Conservation (phyloP, 2,113 vertebrate species). For the Pelmatolapia mariae region DNA sequence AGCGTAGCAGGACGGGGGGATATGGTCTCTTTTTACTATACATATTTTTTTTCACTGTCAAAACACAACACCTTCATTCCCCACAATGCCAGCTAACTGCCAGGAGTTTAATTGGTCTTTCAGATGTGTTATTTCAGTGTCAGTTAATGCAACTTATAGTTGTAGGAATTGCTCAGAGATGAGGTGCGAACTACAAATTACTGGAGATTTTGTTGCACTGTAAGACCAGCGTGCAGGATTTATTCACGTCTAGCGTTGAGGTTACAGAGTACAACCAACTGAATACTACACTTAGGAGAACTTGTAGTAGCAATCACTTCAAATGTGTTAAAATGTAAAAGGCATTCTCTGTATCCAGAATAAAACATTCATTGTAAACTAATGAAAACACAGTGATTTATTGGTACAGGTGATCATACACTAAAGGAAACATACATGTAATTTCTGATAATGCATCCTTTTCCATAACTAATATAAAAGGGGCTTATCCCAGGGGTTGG, state of each 20-base stretch:
- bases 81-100: background rate
- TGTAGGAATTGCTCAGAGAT: background rate
- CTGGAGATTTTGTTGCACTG: background rate
- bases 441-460: background rate
- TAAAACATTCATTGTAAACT: background rate
- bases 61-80: background rate
- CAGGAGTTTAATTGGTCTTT: background rate
- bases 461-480: background rate
- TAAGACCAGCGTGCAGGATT: background rate
- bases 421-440: background rate
- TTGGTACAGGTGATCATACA: background rate
- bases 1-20: fast-evolving
- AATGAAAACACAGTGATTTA: background rate
- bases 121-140: background rate
- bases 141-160: background rate
- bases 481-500: background rate
- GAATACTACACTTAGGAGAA: background rate
- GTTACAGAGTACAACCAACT: background rate
- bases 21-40: background rate
- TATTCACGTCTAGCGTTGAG: background rate
- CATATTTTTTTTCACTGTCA: background rate
- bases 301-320: background rate
- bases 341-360: background rate
- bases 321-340: background rate
- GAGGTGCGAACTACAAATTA: background rate